These are phyloP conservation scores for Drosophila athabasca DNA, from an alignment of 1,140 invertebrate species.

Conservation along the genomic window DNA sequence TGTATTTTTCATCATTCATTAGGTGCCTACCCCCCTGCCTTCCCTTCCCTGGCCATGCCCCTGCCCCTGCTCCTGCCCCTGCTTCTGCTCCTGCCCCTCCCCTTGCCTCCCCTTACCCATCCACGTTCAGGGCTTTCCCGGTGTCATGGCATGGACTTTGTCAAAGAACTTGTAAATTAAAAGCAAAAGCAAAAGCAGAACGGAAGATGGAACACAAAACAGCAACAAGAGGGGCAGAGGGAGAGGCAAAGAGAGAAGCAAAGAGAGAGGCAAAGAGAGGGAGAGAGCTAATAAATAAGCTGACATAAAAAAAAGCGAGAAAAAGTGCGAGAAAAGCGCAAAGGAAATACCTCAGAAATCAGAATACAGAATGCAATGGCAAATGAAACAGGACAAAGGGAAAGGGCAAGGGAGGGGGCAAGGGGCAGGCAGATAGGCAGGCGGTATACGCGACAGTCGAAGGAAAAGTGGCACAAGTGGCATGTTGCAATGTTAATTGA, in stretches of 20 bases:
- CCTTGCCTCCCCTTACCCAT: background rate
- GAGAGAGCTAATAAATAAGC: conserved; percentile 56
- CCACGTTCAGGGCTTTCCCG: conserved; percentile 22
- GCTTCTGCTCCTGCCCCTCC: too few relatives aligned
- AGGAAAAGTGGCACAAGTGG: conserved; percentile 58
- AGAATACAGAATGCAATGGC: conserved; percentile 27
- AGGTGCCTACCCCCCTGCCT: background rate
- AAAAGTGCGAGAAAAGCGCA: conserved; percentile 32
- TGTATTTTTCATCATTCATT: conserved; percentile 55
- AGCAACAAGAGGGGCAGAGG: background rate
- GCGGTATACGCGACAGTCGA: background rate
- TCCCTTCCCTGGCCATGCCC: too few relatives aligned
- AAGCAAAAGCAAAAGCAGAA: conserved; percentile 30
- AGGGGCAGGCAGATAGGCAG: background rate
- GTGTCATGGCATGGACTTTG: background rate
- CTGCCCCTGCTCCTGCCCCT: too few relatives aligned
- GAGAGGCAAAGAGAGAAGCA: conserved; percentile 11
- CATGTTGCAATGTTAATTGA: conserved; percentile 69
- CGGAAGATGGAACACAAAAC: too few relatives aligned
- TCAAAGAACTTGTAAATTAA: conserved; percentile 53
- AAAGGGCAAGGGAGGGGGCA: background rate
- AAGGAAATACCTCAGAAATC: conserved; percentile 36
- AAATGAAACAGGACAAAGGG: conserved; percentile 27
- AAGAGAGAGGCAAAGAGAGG: background rate
- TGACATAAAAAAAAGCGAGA: conserved; percentile 30